These are phyloP conservation scores for Acronicta psi DNA, from an alignment of 2,888 invertebrate genomes.

Conservation along the genomic window DNA sequence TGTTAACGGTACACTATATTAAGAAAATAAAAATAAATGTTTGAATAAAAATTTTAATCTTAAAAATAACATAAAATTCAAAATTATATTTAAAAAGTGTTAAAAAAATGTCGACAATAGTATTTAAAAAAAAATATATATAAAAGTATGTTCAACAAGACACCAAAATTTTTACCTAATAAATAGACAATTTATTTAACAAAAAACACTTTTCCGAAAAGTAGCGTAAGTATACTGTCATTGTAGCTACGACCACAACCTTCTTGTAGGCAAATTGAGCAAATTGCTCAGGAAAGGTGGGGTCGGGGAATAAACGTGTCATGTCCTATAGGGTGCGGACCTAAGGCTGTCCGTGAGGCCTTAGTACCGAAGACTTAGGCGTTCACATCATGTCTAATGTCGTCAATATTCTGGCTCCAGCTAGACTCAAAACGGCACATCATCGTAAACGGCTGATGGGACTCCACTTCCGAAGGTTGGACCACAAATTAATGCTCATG, in stretches of 20 bases:
- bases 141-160: background rate
- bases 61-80: slow-evolving; percentile 27
- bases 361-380: too few species aligned
- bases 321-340: too few species aligned
- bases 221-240: too few species aligned
- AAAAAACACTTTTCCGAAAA: too few species aligned
- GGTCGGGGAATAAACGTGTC: background rate
- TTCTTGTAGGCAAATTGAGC: background rate
- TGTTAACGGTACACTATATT: too few species aligned
- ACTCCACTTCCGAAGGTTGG: too few species aligned
- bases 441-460: too few species aligned
- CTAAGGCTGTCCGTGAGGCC: too few species aligned
- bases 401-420: too few species aligned
- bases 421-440: too few species aligned
- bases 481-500: too few species aligned
- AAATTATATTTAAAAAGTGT: slow-evolving; percentile 8
- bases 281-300: background rate
- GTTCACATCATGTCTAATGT: too few species aligned
- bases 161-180: background rate
- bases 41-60: slow-evolving; percentile 35
- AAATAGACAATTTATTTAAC: background rate
- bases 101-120: slow-evolving; percentile 1
- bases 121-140: slow-evolving; percentile 12
- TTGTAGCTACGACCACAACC: background rate
- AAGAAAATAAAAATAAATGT: slow-evolving; percentile 30